Conservation (phyloP, 92 coral and sea anemone genomes). For the Pocillopora meandrina region DNA sequence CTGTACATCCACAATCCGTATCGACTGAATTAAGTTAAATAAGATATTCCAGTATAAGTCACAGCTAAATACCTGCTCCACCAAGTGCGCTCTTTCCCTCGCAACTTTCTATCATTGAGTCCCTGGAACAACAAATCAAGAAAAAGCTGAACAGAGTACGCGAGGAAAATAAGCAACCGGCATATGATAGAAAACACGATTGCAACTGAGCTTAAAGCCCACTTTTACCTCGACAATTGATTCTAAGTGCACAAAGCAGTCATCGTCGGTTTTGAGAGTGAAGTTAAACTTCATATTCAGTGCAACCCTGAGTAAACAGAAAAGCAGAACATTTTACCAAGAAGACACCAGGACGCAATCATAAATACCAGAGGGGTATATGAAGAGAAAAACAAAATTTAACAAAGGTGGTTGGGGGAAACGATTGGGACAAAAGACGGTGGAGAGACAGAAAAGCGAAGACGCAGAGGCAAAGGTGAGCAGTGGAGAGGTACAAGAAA, state of each 20-base stretch:
- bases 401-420: too few species aligned
- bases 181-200: background rate
- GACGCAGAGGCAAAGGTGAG: too few species aligned
- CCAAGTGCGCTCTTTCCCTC: conserved; percentile 77
- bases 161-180: background rate
- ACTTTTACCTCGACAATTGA: conserved; percentile 68
- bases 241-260: conserved; percentile 84
- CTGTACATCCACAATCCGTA: too few species aligned
- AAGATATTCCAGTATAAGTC: background rate
- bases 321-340: background rate
- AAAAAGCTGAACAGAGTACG: background rate
- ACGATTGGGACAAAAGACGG: too few species aligned
- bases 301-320: conserved; percentile 62
- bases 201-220: background rate
- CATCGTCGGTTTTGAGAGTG: conserved; percentile 94
- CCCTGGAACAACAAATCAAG: conserved; percentile 49
- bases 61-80: conserved; percentile 80
- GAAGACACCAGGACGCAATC: background rate
- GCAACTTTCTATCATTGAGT: conserved; percentile 55
- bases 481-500: too few species aligned
- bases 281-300: conserved; percentile 73
- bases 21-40: background rate
- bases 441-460: too few species aligned
- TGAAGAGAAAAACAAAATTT: too few species aligned
- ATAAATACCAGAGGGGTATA: too few species aligned